Percentiles rank a stretch among this genome's conserved stretches.
phyloP scores from a whole-genome alignment of 2,888 invertebrate species.

The Bembecia ichneumoniformis region DNA sequence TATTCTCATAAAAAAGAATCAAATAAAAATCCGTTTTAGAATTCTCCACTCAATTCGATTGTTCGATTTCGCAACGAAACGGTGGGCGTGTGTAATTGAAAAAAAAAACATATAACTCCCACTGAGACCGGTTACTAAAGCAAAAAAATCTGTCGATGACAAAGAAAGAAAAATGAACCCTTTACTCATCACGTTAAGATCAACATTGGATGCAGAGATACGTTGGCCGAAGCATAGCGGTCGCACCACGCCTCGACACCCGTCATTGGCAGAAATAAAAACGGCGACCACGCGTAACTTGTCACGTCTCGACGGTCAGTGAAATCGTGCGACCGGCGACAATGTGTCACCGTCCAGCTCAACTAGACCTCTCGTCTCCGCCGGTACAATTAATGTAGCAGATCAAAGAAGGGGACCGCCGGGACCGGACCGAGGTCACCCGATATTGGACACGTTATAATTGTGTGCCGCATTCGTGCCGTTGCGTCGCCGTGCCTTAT shows the following conservation, averaged over 20 bases:
- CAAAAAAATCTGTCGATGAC: neutral
- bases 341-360: constrained; percentile 56
- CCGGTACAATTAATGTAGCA: constrained; percentile 12
- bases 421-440: constrained; percentile 28
- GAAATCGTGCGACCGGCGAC: constrained; percentile 68
- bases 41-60: constrained; percentile 11
- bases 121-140: constrained; percentile 48
- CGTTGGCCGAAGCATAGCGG: constrained; percentile 38
- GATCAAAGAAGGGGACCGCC: constrained; percentile 11
- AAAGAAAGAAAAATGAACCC: constrained; percentile 25
- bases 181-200: constrained; percentile 31
- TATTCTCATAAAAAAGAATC: too few species aligned
- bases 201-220: constrained; percentile 20
- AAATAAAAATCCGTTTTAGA: too few species aligned
- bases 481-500: constrained; percentile 59
- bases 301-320: constrained; percentile 67
- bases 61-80: constrained; percentile 38
- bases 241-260: constrained; percentile 68
- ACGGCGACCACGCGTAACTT: constrained; percentile 69
- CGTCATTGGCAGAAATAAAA: constrained; percentile 73
- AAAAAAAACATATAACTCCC: constrained; percentile 70
- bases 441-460: constrained; percentile 32
- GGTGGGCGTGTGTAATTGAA: constrained; percentile 60
- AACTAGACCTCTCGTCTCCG: constrained; percentile 29
- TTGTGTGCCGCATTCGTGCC: constrained; percentile 43